A percentile compares a stretch with the other conserved stretches of the same genome.
phyloP scores from a whole-genome alignment of 2,797 vertebrate species.

The Macrochelys suwanniensis region DNA sequence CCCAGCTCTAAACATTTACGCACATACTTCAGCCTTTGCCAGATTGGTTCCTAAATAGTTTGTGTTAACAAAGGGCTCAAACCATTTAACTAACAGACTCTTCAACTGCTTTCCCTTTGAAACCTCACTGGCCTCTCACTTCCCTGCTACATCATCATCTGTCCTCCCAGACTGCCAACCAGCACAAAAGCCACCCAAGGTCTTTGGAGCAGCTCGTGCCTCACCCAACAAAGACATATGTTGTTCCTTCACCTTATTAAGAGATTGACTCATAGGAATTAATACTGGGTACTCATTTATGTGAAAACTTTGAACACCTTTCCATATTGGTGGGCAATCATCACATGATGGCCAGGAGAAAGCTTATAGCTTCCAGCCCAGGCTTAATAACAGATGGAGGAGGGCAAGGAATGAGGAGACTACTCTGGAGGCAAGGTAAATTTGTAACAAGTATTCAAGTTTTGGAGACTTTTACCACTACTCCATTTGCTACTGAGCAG shows the following conservation, averaged over 20 bases:
- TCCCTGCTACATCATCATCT: background rate
- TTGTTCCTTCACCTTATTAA: background rate
- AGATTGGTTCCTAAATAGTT: conserved; percentile 24
- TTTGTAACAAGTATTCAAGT: background rate
- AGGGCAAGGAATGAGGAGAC: no score
- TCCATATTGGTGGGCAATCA: background rate
- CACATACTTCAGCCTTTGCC: background rate
- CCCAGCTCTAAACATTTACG: background rate
- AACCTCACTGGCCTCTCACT: background rate
- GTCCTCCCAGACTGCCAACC: background rate
- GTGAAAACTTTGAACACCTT: background rate
- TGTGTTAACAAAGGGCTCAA: background rate
- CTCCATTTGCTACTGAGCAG: background rate
- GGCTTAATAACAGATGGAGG: background rate
- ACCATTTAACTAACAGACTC: background rate
- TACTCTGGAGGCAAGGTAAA: background rate
- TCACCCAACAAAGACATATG: background rate
- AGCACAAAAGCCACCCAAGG: background rate
- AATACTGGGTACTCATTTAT: background rate
- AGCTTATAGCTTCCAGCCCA: background rate
- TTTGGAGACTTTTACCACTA: background rate
- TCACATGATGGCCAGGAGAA: background rate
- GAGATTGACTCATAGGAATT: no score
- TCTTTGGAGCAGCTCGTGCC: background rate
- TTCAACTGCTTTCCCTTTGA: background rate